Conservation (phyloP, 2,113 vertebrate species). For the Ciconia boyciana region DNA sequence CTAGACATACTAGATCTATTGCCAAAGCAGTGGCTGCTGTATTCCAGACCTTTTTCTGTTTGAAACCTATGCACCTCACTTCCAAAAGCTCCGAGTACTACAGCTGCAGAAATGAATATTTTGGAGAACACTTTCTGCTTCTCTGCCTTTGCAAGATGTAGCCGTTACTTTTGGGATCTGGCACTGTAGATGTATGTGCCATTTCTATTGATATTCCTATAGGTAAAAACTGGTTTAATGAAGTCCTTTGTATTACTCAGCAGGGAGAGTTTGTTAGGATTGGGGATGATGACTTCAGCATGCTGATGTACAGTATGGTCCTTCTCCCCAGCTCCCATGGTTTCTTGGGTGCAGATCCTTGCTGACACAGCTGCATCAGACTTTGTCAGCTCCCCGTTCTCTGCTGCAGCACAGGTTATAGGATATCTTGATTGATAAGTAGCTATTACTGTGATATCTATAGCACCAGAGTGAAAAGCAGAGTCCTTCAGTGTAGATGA, state of each 20-base stretch:
- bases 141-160: neutral
- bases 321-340: neutral
- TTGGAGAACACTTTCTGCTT: neutral
- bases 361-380: neutral
- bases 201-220: neutral
- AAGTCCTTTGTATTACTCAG: neutral
- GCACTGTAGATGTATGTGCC: accelerated
- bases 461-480: neutral
- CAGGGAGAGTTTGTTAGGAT: neutral
- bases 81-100: neutral
- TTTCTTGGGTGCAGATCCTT: neutral
- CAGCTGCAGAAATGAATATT: neutral
- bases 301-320: neutral
- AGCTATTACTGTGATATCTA: neutral
- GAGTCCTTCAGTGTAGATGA: neutral
- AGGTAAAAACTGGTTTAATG: neutral
- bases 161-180: neutral
- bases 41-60: neutral
- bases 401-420: neutral
- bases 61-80: neutral
- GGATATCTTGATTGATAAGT: neutral
- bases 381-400: neutral
- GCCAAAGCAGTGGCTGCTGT: neutral
- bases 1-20: neutral
- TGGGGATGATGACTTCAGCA: neutral